Evolutionary conservation across 1,140 invertebrate species (phyloP), one percentile per base, ranked within the genome.

Genomic region (Riptortus pedestris): DNA sequence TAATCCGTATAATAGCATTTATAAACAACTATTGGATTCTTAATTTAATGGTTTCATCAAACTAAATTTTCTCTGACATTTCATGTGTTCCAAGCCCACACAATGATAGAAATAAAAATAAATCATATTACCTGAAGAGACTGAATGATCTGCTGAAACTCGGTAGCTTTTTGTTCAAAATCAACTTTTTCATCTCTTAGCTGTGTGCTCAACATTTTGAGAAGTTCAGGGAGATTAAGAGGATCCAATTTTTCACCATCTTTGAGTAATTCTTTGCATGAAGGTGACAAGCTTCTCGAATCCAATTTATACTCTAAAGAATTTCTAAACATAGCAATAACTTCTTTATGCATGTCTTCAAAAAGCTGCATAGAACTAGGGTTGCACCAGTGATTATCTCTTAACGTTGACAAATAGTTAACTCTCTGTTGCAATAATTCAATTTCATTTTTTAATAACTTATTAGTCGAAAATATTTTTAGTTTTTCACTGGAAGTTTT

Each of bases 241-340:
- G 45, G 26, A 38, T 63, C 62, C 14, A 28, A 20, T 20, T 51
- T 51, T 1, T 52, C 24, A 22, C 2, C 12, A 18, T 27, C 24
- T 20, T 31, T 20, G n/a, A 31, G 11, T 16, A 18, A 20, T 18
- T 27, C 16, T 63, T 33, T 2, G 7, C 27, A 18, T 51, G 27
- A 28, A 22, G 12, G 43, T 1, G n/a, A n/a, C n/a, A n/a, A 28
- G 55, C 28, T 51, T 27, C 43, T 11, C 26, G 24, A 3, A 16
- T 52, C 38, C 31, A 27, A 55, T 52, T 57, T 63, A 20, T 48
- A 31, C n/a, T 63, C 62, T n/a, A 63, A 26, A n/a, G 20, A 22
- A 27, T 51, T n/a, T 51, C 29, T 52, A 29, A 29, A 52, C 14
- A 63, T 28, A 20, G 47, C n/a, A 1, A 63, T 28, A 4, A 55